Evolutionary conservation across 2,113 vertebrate genomes (phyloP).

Genomic region (Gila orcuttii): DNA sequence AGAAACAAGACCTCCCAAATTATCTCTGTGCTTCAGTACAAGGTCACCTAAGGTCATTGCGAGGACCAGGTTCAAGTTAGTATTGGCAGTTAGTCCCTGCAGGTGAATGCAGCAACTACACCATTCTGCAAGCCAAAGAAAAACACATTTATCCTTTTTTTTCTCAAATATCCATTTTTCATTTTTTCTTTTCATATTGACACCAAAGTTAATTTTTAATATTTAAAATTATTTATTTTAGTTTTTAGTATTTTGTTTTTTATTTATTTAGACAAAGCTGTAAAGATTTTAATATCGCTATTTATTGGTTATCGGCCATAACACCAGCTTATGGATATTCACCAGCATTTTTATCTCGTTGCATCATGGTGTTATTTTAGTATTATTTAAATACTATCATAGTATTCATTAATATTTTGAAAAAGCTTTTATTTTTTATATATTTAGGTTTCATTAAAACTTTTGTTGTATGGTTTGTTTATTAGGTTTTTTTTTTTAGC

Average conservation of each 20-base stretch:
- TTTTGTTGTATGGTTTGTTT: no score
- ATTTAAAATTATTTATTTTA: no score
- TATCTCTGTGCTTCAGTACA: not conserved
- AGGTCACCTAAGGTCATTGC: not conserved
- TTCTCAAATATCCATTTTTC: not conserved
- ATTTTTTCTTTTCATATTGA: no score
- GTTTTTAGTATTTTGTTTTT: no score
- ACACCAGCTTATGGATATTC: not conserved
- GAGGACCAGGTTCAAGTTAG: not conserved
- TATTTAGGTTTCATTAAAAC: not conserved
- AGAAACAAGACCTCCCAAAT: slow-evolving; percentile 11
- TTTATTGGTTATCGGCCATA: not conserved
- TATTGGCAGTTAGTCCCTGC: not conserved
- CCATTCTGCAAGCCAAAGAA: not conserved
- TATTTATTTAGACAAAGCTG: not conserved
- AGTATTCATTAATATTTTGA: not conserved
- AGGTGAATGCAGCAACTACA: not conserved
- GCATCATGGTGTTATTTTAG: not conserved
- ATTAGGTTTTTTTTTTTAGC: not conserved
- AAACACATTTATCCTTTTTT: not conserved
- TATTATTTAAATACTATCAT: not conserved
- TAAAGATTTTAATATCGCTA: not conserved
- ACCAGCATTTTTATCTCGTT: not conserved
- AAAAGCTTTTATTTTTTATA: not conserved
- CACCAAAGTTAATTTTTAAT: not conserved